Conservation (phyloP, 2,888 invertebrate genomes). For the Hemithea aestivaria region DNA sequence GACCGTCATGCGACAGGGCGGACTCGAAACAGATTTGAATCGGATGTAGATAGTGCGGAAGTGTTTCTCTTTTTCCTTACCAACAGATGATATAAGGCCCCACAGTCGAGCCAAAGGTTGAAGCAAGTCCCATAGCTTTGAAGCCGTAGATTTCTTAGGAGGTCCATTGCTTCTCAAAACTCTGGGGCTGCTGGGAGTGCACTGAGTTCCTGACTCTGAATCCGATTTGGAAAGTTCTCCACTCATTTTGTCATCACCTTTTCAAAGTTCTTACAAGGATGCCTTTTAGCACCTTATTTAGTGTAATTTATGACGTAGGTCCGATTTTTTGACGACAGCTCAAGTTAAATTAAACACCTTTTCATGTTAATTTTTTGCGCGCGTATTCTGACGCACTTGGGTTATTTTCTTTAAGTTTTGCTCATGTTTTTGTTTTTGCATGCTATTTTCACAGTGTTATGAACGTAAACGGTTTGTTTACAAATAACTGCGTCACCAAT, state of each 20-base stretch:
- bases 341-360: too few relatives aligned
- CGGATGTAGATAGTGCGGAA: too few relatives aligned
- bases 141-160: conserved; percentile 54
- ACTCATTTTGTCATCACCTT: conserved; percentile 31
- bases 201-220: conserved; percentile 38
- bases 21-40: too few relatives aligned
- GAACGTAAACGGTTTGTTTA: conserved; percentile 32
- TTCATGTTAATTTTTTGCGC: too few relatives aligned
- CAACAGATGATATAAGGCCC: conserved; percentile 67
- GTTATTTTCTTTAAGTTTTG: too few relatives aligned
- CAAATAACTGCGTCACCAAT: conserved; percentile 32
- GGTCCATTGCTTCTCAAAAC: conserved; percentile 37
- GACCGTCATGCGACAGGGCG: too few relatives aligned
- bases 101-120: conserved; percentile 69
- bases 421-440: background rate
- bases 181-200: conserved; percentile 33
- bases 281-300: too few relatives aligned
- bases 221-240: conserved; percentile 46
- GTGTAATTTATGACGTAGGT: too few relatives aligned
- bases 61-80: too few relatives aligned
- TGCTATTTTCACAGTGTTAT: too few relatives aligned
- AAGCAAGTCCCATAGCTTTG: conserved; percentile 63
- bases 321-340: too few relatives aligned
- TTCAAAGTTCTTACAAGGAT: conserved; percentile 4
- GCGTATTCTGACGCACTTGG: too few relatives aligned